Base-by-base conservation (phyloP, 2,113 vertebrate species). In the Microtus ochrogaster region DNA sequence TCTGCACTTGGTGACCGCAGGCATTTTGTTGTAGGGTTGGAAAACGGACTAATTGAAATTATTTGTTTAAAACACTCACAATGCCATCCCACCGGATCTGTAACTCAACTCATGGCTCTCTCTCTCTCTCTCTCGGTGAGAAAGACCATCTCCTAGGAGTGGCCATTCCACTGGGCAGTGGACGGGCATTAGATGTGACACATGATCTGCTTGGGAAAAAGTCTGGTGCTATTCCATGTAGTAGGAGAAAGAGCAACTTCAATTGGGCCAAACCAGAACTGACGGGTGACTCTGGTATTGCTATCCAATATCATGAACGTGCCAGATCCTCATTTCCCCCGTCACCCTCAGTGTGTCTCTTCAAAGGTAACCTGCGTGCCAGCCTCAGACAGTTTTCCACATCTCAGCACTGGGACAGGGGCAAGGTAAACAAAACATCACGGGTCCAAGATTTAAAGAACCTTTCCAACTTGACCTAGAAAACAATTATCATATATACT, bases 321-420 rank as follows among this genome's bases (percentile, higher is more conserved):
- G 39, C 36, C 3, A 5, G 28, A 12, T 73, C 41, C 3, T 70
- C 79, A 11, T 7, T 58, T 85, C 24, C 21, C 39, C 5, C 30
- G 24, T 52, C 16, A 55, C 2, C 36, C 28, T 91, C 7, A 36
- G 0, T 49, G 52, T 17, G 41, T 90, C 72, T 91, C 61, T 89
- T 41, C 7, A 47, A 26, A 61, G 58, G 30, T 28, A 91, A 93
- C 16, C 28, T 52, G 33, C n/a, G n/a, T 44, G 52, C 61, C 28
- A 74, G 63, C 14, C 17, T 12, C 4, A 58, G 44, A 30, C 4
- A 17, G 33, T 61, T 91, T 92, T 74, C 19, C 90, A 0, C 12
- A 0, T 8, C 1, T 36, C 2, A 8, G 30, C 6, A 0, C 8
- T 13, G 14, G 77, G 58, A 89, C 33, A 0, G 26, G 1, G 10